Conservation (phyloP, 2,888 invertebrate species). For the Pachymerium ferrugineum region DNA sequence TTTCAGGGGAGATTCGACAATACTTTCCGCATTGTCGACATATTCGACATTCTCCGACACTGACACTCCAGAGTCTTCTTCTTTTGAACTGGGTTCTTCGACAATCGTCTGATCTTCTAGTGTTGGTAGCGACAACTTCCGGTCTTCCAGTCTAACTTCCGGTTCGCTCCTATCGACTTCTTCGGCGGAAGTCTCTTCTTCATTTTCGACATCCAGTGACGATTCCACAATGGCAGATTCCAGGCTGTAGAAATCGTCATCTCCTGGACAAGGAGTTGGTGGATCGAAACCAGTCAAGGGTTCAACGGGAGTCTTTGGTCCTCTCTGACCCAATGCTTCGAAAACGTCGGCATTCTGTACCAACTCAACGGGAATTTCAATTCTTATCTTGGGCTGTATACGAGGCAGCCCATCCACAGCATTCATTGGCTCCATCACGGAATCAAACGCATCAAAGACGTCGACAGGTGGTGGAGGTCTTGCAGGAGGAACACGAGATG, state of each 20-base stretch:
- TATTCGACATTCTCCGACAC: constrained; percentile 28
- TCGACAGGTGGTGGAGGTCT: background rate
- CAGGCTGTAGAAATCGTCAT: background rate
- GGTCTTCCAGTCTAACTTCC: background rate
- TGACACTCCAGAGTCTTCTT: background rate
- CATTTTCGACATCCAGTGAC: background rate
- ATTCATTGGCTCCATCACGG: constrained; percentile 20
- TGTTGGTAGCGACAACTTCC: background rate
- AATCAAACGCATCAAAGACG: constrained; percentile 18
- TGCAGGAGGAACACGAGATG: no score
- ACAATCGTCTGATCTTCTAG: no score
- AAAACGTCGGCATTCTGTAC: constrained; percentile 28
- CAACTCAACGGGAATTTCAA: constrained; percentile 26
- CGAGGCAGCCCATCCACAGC: constrained; percentile 4
- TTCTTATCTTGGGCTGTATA: background rate
- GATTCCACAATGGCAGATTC: background rate
- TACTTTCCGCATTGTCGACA: constrained; percentile 33
- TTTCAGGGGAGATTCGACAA: constrained; percentile 39
- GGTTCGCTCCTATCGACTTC: background rate
- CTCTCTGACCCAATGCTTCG: constrained; percentile 28
- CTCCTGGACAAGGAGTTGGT: constrained; percentile 23
- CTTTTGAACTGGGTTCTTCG: background rate
- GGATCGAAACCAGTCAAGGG: constrained; percentile 7
- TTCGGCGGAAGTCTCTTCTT: background rate
- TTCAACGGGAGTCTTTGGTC: constrained; percentile 23